These are phyloP conservation scores for Chionomys nivalis DNA, from an alignment of 2,113 vertebrate genomes.

Conservation along the genomic window DNA sequence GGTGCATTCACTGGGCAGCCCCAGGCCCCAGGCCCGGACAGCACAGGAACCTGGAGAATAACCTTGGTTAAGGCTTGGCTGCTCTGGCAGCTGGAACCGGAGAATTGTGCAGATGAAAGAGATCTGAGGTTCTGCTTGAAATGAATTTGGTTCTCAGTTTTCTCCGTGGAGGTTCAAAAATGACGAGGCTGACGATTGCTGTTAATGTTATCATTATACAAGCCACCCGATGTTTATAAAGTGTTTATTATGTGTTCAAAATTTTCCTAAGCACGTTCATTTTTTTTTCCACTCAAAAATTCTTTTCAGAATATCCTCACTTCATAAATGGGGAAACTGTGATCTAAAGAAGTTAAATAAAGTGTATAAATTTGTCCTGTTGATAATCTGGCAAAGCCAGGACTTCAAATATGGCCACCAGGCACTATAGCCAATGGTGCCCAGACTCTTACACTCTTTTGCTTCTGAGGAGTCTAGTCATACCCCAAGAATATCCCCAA, in stretches of 20 bases:
- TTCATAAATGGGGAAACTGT: conserved; percentile 5
- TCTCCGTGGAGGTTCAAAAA: not conserved
- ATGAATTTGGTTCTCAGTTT: conserved; percentile 29
- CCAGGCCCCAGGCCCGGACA: not conserved
- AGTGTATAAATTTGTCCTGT: not conserved
- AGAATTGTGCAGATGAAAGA: not conserved
- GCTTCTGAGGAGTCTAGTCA: not conserved
- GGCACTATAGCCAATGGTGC: not conserved
- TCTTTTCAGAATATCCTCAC: not conserved
- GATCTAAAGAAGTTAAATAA: not conserved
- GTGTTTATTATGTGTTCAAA: not conserved
- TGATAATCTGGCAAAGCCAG: not conserved
- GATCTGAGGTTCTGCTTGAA: not conserved
- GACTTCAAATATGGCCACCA: not conserved
- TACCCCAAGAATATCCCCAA: not conserved
- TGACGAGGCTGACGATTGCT: not conserved
- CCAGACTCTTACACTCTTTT: not conserved
- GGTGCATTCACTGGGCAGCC: not conserved
- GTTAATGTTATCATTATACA: not conserved
- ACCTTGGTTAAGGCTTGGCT: too few species aligned
- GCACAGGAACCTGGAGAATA: not conserved
- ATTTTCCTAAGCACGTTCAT: not conserved
- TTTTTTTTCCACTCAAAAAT: not conserved
- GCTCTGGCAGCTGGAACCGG: not conserved
- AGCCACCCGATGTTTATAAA: not conserved